Percentiles rank a stretch among this genome's conserved stretches.
Evolutionary conservation across 1,140 invertebrate genomes (phyloP).

Genomic region (Microplitis demolitor): DNA sequence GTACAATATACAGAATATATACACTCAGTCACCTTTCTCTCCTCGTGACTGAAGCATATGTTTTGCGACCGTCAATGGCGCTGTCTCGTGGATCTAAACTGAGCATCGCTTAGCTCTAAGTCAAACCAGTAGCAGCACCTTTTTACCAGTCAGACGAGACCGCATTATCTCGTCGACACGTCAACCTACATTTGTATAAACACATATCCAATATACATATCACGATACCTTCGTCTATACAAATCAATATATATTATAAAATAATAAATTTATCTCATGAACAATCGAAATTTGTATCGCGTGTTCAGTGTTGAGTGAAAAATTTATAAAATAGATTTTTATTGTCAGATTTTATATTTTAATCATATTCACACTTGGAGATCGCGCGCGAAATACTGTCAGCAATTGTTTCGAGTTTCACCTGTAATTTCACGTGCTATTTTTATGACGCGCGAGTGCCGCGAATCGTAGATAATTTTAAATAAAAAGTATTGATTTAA

Average conservation of each 20-base stretch:
- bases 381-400: background rate
- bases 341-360: background rate
- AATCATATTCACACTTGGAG: background rate
- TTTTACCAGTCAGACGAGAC: constrained; percentile 3
- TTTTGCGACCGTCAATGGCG: constrained; percentile 32
- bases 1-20: constrained; percentile 38
- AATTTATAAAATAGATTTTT: background rate
- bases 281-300: background rate
- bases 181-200: background rate
- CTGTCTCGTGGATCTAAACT: constrained; percentile 25
- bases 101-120: constrained; percentile 9
- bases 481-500: background rate
- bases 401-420: background rate
- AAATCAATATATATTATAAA: background rate
- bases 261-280: no score
- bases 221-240: no score
- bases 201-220: background rate
- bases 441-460: background rate
- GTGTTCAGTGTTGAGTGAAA: constrained; percentile 3
- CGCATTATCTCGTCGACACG: constrained; percentile 8
- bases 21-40: constrained; percentile 57
- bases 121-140: constrained; percentile 1
- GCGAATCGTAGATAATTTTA: background rate
- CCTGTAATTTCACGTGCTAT: constrained; percentile 5
- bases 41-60: constrained; percentile 45